Base-by-base conservation (phyloP, 2,797 vertebrate genomes). In the Euphonia xanthogaster region DNA sequence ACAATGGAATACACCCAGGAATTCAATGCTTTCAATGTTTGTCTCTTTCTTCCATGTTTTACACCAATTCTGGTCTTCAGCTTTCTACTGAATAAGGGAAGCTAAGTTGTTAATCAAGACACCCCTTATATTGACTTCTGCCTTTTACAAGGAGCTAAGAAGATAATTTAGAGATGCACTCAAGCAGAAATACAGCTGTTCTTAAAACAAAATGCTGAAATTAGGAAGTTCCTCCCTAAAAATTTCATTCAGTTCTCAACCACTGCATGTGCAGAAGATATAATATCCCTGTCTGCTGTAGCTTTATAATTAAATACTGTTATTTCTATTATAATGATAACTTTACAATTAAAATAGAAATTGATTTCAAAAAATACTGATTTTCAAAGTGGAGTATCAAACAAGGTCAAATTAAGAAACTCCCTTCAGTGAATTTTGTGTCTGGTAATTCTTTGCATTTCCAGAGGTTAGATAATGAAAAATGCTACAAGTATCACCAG, bases 281-380 rank as follows among this genome's bases (percentile, higher is more conserved):
- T 1, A 87, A 55, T 24, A 68, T 7, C 9, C 47, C 42, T 72
- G 9, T 2, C 47, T 66, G 42, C 25, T 63, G 78, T 20, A 79
- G 71, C n/a, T 89, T 54, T 60, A 23, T 20, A 62, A 63, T 30
- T 70, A 62, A 53, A 42, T 48, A 63, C 7, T 71, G 37, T 35
- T 65, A 27, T 30, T 51, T 63, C 15, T 37, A 51, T 67, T 91
- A 71, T 25, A 51, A 71, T 62, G 21, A 18, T 20, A 51, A 39
- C 3, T 18, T 73, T n/a, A 57, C 6, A 74, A 40, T 33, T 30
- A 61, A 78, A 86, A 39, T 1, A 66, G 5, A 70, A 30, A 40
- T 30, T 0, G 2, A 22, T 47, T 72, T 63, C 2, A 0, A 9
- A 24, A 53, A 40, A 31, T 9, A 71, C 5, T 0, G 3, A 51